Evolutionary conservation across 2,113 vertebrate species (phyloP).

Genomic region (Acrocephalus arundinaceus): DNA sequence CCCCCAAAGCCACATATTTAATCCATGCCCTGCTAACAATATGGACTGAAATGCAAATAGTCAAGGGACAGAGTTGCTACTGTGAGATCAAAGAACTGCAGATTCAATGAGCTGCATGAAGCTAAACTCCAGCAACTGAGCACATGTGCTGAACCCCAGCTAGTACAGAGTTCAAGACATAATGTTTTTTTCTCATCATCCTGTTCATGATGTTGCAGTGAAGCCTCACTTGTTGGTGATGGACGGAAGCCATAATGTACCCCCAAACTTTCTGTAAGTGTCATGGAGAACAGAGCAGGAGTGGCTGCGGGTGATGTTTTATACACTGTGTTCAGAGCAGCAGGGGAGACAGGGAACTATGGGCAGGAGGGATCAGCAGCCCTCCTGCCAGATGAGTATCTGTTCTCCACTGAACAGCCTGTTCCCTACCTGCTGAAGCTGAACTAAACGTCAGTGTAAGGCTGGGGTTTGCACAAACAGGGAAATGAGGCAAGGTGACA

Average conservation of each 20-base stretch:
- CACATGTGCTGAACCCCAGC: not conserved
- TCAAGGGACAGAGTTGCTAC: not conserved
- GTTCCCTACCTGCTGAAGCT: slow-evolving; percentile 4
- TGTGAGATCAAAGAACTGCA: not conserved
- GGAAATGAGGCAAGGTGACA: slow-evolving; percentile 41
- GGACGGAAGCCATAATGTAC: not conserved
- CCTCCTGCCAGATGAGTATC: not conserved
- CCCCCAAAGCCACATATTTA: fast-evolving
- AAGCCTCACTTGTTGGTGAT: not conserved
- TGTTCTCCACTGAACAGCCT: not conserved
- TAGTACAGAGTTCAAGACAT: not conserved
- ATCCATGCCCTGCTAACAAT: not conserved
- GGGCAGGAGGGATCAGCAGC: not conserved
- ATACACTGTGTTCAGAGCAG: not conserved
- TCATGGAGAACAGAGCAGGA: not conserved
- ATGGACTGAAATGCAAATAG: not conserved
- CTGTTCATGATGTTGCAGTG: not conserved
- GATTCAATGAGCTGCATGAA: not conserved
- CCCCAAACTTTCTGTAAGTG: not conserved
- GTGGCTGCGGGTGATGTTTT: not conserved
- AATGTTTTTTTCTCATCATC: not conserved
- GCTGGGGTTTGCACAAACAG: not conserved
- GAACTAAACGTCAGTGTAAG: not conserved
- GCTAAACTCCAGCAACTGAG: not conserved
- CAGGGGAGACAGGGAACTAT: not conserved